Conservation (phyloP, 2,797 vertebrate genomes). For the Melanotaenia boesemani region DNA sequence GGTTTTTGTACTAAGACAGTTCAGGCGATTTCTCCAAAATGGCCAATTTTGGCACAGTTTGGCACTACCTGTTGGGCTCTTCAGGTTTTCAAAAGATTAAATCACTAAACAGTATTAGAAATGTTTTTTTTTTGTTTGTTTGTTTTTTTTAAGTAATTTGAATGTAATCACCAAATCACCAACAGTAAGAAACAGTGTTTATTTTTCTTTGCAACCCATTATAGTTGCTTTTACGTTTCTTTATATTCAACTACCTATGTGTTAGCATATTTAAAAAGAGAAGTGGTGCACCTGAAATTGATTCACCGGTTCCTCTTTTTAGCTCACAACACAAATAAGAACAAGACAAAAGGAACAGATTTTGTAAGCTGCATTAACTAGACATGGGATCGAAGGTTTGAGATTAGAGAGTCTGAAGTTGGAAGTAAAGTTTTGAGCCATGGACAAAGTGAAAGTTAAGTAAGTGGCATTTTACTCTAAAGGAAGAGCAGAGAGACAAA, state of each 20-base stretch:
- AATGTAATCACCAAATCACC: background rate
- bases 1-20: too few relatives aligned
- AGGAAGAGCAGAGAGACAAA: conserved; percentile 16
- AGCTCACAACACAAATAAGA: background rate
- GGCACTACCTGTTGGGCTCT: too few relatives aligned
- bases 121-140: background rate
- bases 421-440: background rate
- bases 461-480: conserved; percentile 4
- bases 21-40: too few relatives aligned
- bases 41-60: too few relatives aligned
- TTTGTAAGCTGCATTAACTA: background rate
- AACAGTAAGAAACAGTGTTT: background rate
- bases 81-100: too few relatives aligned
- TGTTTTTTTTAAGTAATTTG: background rate
- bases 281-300: background rate
- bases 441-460: background rate
- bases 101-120: too few relatives aligned
- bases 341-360: background rate
- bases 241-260: background rate
- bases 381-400: background rate
- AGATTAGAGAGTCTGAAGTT: background rate
- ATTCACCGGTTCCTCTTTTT: conserved; percentile 27
- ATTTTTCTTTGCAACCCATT: background rate
- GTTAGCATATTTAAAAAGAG: background rate
- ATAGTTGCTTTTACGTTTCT: background rate